Evolutionary conservation across 2,888 invertebrate genomes (phyloP).

Genomic region (Sicus ferrugineus): DNA sequence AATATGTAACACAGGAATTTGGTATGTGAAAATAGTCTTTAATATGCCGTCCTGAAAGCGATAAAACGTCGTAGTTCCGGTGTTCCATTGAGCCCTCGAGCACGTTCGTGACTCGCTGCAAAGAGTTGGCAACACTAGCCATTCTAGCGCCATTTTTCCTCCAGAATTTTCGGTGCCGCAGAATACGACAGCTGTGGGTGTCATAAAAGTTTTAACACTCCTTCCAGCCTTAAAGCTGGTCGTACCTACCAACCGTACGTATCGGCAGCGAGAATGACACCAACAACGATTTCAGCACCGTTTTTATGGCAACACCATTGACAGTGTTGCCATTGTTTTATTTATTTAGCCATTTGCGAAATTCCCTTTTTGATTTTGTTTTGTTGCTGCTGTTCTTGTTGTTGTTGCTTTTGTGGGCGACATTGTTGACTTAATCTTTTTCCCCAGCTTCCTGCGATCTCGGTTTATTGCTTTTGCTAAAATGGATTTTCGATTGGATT

Average conservation of each 20-base stretch:
- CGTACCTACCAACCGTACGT: background rate
- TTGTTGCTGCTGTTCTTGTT: background rate
- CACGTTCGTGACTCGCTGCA: too few relatives aligned
- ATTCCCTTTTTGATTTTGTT: background rate
- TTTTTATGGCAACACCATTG: conserved; percentile 16
- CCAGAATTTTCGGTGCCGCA: background rate
- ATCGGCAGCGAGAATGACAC: background rate
- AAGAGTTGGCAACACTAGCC: background rate
- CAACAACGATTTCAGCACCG: background rate
- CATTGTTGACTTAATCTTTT: too few relatives aligned
- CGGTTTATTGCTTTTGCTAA: conserved; percentile 24
- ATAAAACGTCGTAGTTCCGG: too few relatives aligned
- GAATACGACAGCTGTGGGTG: conserved; percentile 20
- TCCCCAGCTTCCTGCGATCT: conserved; percentile 4
- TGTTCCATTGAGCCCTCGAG: too few relatives aligned
- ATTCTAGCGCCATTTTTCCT: background rate
- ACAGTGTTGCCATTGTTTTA: conserved; percentile 30
- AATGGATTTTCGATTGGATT: conserved; percentile 33
- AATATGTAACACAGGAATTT: too few relatives aligned
- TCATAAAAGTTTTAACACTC: conserved; percentile 28
- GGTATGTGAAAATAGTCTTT: too few relatives aligned
- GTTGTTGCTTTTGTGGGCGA: background rate
- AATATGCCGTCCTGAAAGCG: too few relatives aligned
- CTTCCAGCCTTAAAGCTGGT: background rate
- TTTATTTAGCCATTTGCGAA: background rate